phyloP scores from a whole-genome alignment of 2,888 invertebrate genomes.

The Anarsia innoxiella region DNA sequence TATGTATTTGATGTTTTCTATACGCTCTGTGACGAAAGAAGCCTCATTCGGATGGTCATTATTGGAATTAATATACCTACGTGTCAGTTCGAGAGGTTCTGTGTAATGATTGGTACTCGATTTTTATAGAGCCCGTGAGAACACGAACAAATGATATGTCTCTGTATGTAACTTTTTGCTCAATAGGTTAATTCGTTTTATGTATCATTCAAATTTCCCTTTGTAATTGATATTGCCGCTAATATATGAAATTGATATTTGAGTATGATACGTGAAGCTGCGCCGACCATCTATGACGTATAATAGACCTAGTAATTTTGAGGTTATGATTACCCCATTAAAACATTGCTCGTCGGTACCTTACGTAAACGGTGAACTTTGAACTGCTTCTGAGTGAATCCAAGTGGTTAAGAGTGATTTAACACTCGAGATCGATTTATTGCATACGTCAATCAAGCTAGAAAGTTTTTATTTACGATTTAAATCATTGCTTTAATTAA shows the following conservation, averaged over 20 bases:
- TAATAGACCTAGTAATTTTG: conserved; percentile 11
- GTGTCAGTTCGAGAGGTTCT: conserved; percentile 69
- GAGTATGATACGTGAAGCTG: conserved; percentile 10
- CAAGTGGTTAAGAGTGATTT: conserved; percentile 38
- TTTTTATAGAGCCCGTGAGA: conserved; percentile 69
- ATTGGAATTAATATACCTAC: conserved; percentile 73
- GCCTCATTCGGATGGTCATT: conserved; percentile 63
- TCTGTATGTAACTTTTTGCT: conserved; percentile 48
- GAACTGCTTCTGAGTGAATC: conserved; percentile 42
- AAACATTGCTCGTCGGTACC: conserved; percentile 31
- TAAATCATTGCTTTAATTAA: neutral
- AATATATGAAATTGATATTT: conserved; percentile 25
- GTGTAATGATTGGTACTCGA: conserved; percentile 57
- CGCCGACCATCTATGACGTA: conserved; percentile 5
- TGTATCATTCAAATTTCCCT: conserved; percentile 37
- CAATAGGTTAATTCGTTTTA: conserved; percentile 43
- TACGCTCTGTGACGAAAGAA: conserved; percentile 69
- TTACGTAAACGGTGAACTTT: conserved; percentile 43
- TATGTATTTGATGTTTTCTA: conserved; percentile 72
- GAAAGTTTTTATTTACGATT: conserved; percentile 29
- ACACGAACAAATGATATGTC: conserved; percentile 61
- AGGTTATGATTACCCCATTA: conserved; percentile 36
- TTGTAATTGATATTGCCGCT: conserved; percentile 48
- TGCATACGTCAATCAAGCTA: conserved; percentile 37
- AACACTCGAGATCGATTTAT: conserved; percentile 38